Conservation (phyloP, 2,113 vertebrate species). For the Phrynosoma blainvillii region DNA sequence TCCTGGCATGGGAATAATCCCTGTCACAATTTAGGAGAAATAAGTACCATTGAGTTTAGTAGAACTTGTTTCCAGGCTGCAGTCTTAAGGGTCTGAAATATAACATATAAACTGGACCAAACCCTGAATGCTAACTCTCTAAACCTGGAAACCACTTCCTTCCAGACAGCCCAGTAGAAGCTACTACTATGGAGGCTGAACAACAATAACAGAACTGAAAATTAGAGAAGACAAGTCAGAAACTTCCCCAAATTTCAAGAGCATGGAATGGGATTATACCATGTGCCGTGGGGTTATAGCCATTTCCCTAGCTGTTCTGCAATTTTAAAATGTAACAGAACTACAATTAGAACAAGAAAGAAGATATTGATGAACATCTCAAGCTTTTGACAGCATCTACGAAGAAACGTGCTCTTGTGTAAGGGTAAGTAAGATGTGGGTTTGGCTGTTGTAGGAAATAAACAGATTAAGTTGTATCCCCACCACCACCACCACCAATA, state of each 20-base stretch:
- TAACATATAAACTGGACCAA: background rate
- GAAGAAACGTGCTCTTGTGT: background rate
- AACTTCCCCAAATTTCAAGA: slow-evolving; percentile 55
- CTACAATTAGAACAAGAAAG: background rate
- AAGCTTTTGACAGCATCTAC: slow-evolving; percentile 42
- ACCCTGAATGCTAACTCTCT: background rate
- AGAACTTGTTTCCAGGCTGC: background rate
- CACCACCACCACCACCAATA: background rate
- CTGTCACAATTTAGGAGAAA: background rate
- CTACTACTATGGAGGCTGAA: slow-evolving; percentile 1
- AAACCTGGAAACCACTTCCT: background rate
- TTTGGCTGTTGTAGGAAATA: background rate
- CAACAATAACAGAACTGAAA: slow-evolving; percentile 35
- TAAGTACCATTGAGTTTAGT: background rate
- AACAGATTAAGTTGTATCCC: slow-evolving; percentile 33
- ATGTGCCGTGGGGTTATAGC: background rate
- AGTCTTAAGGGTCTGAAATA: background rate
- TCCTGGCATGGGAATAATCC: background rate
- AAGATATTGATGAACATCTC: slow-evolving; percentile 8
- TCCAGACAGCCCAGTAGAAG: background rate
- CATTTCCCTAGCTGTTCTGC: background rate
- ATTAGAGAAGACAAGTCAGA: slow-evolving; percentile 57
- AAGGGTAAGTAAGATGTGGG: slow-evolving; percentile 52
- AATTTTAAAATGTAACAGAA: background rate
- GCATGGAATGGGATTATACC: background rate